These are phyloP conservation scores for Pogonus chalceus DNA, from an alignment of 1,140 invertebrate genomes.

Conservation along the genomic window DNA sequence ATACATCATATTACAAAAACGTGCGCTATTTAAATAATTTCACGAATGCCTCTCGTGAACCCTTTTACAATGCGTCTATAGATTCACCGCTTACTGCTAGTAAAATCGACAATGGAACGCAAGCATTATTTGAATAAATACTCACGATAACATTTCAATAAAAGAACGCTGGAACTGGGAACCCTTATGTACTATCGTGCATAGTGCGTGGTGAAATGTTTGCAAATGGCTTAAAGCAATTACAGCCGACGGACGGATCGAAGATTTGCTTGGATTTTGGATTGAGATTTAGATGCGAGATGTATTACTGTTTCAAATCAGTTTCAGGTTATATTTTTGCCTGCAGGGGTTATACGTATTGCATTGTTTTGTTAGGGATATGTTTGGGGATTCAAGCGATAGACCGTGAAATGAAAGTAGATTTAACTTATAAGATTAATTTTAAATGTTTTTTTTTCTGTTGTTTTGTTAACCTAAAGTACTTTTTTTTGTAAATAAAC, in stretches of 20 bases:
- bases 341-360: too few species aligned
- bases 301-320: too few species aligned
- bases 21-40: slow-evolving; percentile 5
- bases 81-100: too few species aligned
- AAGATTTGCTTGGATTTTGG: too few species aligned
- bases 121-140: slow-evolving; percentile 1
- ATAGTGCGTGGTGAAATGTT: background rate
- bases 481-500: too few species aligned
- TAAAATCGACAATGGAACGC: too few species aligned
- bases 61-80: slow-evolving; percentile 3
- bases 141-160: slow-evolving; percentile 1
- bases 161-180: background rate
- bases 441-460: background rate
- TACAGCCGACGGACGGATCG: background rate
- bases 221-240: background rate
- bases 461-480: background rate
- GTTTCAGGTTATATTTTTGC: too few species aligned
- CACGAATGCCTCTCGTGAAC: background rate
- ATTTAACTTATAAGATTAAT: background rate
- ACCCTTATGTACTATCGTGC: background rate
- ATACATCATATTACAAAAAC: slow-evolving; percentile 6
- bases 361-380: too few species aligned
- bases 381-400: background rate
- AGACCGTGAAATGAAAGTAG: background rate
- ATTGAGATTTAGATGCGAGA: background rate